phyloP scores from a whole-genome alignment of 2,113 vertebrate genomes.

The Phalacrocorax pelagicus region DNA sequence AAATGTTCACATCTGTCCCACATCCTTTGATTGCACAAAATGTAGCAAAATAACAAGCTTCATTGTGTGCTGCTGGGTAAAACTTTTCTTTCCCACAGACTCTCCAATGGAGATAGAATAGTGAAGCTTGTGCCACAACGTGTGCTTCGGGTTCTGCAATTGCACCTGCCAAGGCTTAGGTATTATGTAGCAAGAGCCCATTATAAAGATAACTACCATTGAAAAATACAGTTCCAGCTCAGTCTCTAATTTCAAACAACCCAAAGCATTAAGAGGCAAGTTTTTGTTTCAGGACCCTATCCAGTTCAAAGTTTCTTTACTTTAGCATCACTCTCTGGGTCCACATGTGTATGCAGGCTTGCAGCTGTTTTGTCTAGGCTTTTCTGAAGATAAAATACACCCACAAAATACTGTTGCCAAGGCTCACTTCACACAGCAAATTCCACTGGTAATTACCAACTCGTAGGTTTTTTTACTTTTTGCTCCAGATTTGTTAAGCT shows the following conservation, averaged over 20 bases:
- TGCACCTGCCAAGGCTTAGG: not conserved
- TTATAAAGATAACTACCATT: not conserved
- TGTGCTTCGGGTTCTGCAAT: not conserved
- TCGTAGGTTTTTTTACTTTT: slow-evolving; percentile 1
- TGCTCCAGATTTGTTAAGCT: slow-evolving; percentile 66
- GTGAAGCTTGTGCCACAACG: not conserved
- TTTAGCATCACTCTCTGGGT: not conserved
- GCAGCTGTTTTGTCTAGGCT: not conserved
- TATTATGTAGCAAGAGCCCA: not conserved
- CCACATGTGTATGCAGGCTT: not conserved
- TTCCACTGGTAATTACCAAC: not conserved
- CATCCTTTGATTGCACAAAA: not conserved
- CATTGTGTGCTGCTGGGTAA: not conserved
- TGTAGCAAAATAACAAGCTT: slow-evolving; percentile 19
- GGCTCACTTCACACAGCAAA: not conserved
- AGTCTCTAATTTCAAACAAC: not conserved
- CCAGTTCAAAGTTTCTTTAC: not conserved
- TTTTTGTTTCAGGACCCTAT: not conserved
- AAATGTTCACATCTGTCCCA: slow-evolving; percentile 37
- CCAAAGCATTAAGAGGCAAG: not conserved
- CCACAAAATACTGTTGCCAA: not conserved
- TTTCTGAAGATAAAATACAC: not conserved
- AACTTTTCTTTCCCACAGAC: slow-evolving; percentile 18
- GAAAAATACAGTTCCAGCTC: not conserved
- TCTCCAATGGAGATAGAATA: not conserved